Evolutionary conservation across 2,888 invertebrate species (phyloP), one percentile per base, ranked within the genome.

Genomic region (Synergus japonicus): DNA sequence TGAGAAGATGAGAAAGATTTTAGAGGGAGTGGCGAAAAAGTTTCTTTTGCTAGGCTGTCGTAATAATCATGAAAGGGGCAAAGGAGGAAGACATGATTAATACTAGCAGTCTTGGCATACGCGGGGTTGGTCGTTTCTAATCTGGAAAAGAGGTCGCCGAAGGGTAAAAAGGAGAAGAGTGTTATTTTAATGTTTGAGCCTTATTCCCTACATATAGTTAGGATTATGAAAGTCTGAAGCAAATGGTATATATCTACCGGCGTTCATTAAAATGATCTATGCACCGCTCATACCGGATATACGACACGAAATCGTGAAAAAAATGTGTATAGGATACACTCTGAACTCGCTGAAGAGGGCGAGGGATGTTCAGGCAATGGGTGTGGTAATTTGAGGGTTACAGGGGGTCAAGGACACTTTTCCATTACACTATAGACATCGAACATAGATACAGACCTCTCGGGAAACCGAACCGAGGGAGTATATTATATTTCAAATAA

Each of bases 11-110:
- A 73, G 69, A 69, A 29, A 49, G 37, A 49, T 73, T 73, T 73
- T 49, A 73, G 49, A 73, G 69, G 49, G 49, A 73, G 69, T 29
- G 49, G 69, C 69, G 9, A 73, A 73, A 73, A 73, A 73, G 13
- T 54, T 81, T 77, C 82, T 81, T 60, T 79, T 65, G 63, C 66
- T 58, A 65, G 69, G 82, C 64, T 81, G 81, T 58, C 76, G 76
- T 77, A 64, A 37, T 81, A 79, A 83, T 84, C 81, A 85, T 84
- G 43, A 67, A 73, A 49, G 37, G 49, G 69, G 69, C 37, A 73
- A 73, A 73, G 49, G n/a, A 54, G 69, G 46, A 73, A 49, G 69
- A 29, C 69, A 54, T 73, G 69, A 73, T 73, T 73, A 73, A 73
- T 73, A 73, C 49, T 29, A 49, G 69, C 69, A 54, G 69, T 49